Percentiles rank a stretch among this genome's conserved stretches.
These are phyloP conservation scores for Phoxinus dragarum DNA, from an alignment of 2,797 vertebrate species.

Conservation along the genomic window DNA sequence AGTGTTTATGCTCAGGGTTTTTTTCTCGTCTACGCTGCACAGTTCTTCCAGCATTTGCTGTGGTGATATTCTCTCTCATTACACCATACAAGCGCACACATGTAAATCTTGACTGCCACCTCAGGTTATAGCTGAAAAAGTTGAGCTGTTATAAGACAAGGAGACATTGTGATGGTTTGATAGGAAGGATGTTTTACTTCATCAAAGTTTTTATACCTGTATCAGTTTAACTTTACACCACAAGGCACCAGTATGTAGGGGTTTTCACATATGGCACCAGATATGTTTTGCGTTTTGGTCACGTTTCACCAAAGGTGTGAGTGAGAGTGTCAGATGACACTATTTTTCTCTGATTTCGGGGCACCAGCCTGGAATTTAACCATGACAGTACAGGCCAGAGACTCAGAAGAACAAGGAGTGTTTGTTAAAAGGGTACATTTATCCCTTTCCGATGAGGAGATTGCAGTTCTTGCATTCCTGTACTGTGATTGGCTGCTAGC, in stretches of 20 bases:
- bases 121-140: neutral
- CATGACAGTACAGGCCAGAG: too few species aligned
- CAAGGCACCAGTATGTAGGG: neutral
- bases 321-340: neutral
- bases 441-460: too few species aligned
- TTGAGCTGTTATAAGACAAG: neutral
- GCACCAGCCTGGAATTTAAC: too few species aligned
- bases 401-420: too few species aligned
- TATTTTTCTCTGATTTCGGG: too few species aligned
- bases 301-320: neutral
- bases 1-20: conserved; percentile 17
- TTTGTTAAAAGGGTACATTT: too few species aligned
- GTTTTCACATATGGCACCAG: neutral
- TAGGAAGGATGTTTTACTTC: neutral
- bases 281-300: neutral
- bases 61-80: conserved; percentile 7
- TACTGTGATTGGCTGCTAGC: too few species aligned
- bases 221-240: neutral
- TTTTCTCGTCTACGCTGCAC: conserved; percentile 2
- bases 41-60: neutral
- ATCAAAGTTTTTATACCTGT: neutral
- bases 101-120: conserved; percentile 7
- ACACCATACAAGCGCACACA: neutral
- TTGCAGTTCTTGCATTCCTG: neutral
- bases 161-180: conserved; percentile 8